Conservation (phyloP, 2,888 invertebrate genomes). For the Lottia gigantea region DNA sequence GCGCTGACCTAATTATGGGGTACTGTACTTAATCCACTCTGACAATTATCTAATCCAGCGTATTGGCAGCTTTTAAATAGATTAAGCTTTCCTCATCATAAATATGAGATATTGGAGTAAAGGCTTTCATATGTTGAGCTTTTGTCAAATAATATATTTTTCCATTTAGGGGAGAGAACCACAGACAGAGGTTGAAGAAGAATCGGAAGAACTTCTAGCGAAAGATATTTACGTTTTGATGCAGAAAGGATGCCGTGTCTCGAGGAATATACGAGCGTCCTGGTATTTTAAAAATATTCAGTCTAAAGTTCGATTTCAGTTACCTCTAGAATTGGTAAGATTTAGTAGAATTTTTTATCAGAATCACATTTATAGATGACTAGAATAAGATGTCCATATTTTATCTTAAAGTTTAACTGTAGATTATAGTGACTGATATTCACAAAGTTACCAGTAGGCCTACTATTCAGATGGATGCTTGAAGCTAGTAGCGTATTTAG, state of each 20-base stretch:
- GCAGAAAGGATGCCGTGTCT: conserved; percentile 79
- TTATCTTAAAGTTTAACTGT: no score
- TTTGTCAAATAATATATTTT: background rate
- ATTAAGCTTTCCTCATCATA: no score
- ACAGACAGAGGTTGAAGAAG: conserved; percentile 14
- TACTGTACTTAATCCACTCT: background rate
- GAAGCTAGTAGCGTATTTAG: no score
- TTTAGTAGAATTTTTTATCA: no score
- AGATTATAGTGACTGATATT: no score
- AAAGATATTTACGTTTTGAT: conserved; percentile 77
- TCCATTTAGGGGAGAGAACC: background rate
- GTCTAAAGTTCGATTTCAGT: conserved; percentile 72
- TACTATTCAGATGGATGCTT: no score
- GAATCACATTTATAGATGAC: no score
- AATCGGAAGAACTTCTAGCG: conserved; percentile 44
- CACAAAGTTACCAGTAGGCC: no score
- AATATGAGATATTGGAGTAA: no score
- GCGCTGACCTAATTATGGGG: background rate
- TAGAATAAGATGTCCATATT: no score
- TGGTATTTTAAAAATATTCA: conserved; percentile 81
- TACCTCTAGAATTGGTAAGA: conserved; percentile 45
- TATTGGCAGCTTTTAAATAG: no score
- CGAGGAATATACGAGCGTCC: conserved; percentile 78
- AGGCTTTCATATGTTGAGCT: background rate
- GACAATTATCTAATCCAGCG: no score